These are phyloP conservation scores for Zaprionus ghesquierei DNA, from an alignment of 1,140 invertebrate species.

Conservation along the genomic window DNA sequence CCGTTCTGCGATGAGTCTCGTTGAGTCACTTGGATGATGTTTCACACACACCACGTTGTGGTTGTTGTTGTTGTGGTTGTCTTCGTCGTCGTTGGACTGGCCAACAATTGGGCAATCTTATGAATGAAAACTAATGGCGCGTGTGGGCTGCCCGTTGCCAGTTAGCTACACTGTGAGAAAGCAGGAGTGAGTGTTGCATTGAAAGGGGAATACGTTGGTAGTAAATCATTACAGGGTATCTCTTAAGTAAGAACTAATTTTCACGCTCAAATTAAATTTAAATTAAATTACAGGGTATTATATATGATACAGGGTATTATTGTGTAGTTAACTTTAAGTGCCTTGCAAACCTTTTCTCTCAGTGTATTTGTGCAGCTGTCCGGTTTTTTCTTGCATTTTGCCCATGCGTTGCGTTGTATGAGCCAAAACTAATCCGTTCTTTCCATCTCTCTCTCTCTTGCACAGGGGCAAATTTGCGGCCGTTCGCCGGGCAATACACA, in stretches of 20 bases:
- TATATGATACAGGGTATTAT: no score
- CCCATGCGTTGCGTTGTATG: background rate
- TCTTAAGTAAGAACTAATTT: no score
- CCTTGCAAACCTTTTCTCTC: background rate
- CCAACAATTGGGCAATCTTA: constrained; percentile 49
- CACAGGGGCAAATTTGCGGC: constrained; percentile 97
- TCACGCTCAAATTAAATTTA: no score
- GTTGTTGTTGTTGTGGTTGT: background rate
- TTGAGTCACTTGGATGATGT: constrained; percentile 35
- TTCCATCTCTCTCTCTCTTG: constrained; percentile 4
- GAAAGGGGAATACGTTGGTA: background rate
- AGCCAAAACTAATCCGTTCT: constrained; percentile 30
- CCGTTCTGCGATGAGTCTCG: constrained; percentile 20
- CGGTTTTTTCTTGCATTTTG: constrained; percentile 5
- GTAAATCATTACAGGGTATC: background rate
- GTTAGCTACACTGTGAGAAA: background rate
- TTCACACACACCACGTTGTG: background rate
- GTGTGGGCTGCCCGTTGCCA: constrained; percentile 27
- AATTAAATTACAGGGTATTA: background rate
- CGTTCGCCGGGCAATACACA: constrained; percentile 94
- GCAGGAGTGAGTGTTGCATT: no score
- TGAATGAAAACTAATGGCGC: constrained; percentile 37
- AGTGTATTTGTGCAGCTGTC: constrained; percentile 10
- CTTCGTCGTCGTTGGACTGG: background rate
- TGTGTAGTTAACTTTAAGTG: no score